phyloP scores from a whole-genome alignment of 2,888 invertebrate genomes.

The Melanophora roralis region DNA sequence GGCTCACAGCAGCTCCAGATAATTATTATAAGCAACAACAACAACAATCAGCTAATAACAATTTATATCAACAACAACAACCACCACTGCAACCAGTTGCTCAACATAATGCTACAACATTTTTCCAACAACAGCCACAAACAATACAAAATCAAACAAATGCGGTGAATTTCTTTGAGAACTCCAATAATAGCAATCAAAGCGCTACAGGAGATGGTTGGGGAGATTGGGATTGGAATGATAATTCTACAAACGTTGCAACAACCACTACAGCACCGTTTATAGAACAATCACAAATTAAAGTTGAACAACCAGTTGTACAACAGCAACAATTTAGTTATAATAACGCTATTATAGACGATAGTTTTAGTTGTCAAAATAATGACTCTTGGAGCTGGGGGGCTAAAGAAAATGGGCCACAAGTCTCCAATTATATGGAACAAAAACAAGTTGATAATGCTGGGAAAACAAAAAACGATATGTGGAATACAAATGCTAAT shows the following conservation, averaged over 20 bases:
- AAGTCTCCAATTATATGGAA: neutral
- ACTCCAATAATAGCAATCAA: constrained; percentile 59
- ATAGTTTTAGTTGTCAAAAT: constrained; percentile 78
- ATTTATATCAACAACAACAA: constrained; percentile 34
- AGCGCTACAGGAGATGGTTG: constrained; percentile 69
- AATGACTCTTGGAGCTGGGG: constrained; percentile 81
- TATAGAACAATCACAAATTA: constrained; percentile 38
- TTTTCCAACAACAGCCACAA: constrained; percentile 51
- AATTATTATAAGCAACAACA: constrained; percentile 44
- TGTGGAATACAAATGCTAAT: constrained; percentile 78
- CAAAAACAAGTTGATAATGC: constrained; percentile 4
- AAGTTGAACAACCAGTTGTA: constrained; percentile 30
- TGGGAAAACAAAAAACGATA: constrained; percentile 67
- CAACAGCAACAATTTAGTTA: constrained; percentile 29
- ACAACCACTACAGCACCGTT: constrained; percentile 37
- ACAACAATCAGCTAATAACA: constrained; percentile 28
- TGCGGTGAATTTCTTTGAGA: constrained; percentile 56
- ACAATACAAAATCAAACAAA: constrained; percentile 47
- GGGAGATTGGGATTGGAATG: constrained; percentile 76
- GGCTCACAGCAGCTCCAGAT: constrained; percentile 26
- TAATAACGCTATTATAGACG: constrained; percentile 77
- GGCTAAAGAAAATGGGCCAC: constrained; percentile 76
- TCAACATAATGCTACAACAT: constrained; percentile 23
- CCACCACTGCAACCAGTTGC: constrained; percentile 14
- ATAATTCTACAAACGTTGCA: constrained; percentile 63